phyloP scores from a whole-genome alignment of 2,113 vertebrate species.

The Struthio camelus region DNA sequence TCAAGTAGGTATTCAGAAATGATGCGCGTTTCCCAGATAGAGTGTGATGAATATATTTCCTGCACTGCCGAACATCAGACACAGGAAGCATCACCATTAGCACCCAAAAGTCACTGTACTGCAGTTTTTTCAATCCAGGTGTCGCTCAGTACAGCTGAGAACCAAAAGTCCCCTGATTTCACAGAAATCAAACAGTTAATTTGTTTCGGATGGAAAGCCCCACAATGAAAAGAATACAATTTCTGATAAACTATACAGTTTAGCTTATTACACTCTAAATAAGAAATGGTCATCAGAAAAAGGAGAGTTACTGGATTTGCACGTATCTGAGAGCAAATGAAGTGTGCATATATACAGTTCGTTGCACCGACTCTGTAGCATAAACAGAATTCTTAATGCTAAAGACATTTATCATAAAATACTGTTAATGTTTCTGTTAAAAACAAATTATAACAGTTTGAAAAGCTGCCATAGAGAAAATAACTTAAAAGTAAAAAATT shows the following conservation, averaged over 20 bases:
- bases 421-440: background rate
- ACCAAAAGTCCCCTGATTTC: conserved; percentile 64
- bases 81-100: conserved; percentile 69
- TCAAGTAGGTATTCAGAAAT: conserved; percentile 19
- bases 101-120: conserved; percentile 32
- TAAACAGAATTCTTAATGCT: background rate
- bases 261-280: background rate
- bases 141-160: conserved; percentile 34
- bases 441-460: background rate
- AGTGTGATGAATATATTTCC: conserved; percentile 58
- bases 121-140: conserved; percentile 29
- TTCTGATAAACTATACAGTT: conserved; percentile 54
- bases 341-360: background rate
- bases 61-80: conserved; percentile 52
- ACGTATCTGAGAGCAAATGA: background rate
- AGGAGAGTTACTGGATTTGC: background rate
- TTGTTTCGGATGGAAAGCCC: conserved; percentile 56
- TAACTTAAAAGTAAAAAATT: background rate
- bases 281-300: background rate
- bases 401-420: background rate
- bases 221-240: background rate
- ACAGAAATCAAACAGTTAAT: conserved; percentile 60
- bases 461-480: background rate
- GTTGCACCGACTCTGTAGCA: background rate
- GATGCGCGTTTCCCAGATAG: conserved; percentile 28